Evolutionary conservation across 2,113 vertebrate genomes (phyloP).

Genomic region (Indri indri): DNA sequence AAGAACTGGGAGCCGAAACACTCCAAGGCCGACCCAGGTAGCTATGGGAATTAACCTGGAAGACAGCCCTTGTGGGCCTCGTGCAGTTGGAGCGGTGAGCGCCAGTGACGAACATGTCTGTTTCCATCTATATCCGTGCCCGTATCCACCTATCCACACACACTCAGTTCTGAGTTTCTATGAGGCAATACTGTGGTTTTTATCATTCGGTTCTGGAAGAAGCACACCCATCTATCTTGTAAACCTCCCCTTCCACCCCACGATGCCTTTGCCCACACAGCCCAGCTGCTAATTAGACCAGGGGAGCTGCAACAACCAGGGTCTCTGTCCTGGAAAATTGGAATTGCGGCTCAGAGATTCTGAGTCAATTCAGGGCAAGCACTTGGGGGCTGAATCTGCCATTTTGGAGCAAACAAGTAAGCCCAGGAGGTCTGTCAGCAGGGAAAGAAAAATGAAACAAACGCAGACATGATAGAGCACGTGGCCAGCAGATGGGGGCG

Average conservation of each 20-base stretch:
- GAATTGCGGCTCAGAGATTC: not conserved
- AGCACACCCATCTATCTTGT: not conserved
- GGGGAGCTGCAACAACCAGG: not conserved
- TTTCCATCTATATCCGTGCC: not conserved
- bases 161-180: not conserved
- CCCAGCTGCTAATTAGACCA: not conserved
- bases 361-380: not conserved
- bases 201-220: not conserved
- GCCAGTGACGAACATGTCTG: not conserved
- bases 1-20: not conserved
- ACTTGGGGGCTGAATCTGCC: not conserved
- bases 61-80: not conserved
- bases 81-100: not conserved
- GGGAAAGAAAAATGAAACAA: not conserved
- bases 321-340: not conserved
- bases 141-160: fast-evolving
- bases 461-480: not conserved
- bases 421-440: not conserved
- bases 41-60: not conserved
- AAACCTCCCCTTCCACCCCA: not conserved
- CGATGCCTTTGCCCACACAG: not conserved
- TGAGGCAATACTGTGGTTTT: not conserved
- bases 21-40: not conserved
- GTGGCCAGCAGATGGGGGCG: not conserved
- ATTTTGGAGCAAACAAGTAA: not conserved